phyloP scores from a whole-genome alignment of 2,888 invertebrate genomes.

The Steinernema carpocapsae region DNA sequence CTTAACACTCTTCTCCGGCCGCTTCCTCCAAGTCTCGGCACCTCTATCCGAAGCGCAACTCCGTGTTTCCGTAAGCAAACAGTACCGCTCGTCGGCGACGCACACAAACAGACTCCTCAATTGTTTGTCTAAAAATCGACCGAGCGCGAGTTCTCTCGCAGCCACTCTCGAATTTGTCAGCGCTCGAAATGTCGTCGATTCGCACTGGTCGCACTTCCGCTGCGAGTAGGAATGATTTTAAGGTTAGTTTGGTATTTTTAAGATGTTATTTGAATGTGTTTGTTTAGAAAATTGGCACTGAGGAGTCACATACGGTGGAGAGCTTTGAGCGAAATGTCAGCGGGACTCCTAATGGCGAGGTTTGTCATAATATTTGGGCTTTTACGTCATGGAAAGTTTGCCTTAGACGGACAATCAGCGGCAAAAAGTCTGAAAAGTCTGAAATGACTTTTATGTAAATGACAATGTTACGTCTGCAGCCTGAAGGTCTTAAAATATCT shows the following conservation, averaged over 20 bases:
- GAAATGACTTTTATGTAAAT: no score
- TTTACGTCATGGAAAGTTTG: background rate
- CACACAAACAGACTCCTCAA: constrained; percentile 2
- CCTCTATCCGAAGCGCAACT: background rate
- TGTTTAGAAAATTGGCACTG: constrained; percentile 62
- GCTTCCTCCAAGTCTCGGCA: background rate
- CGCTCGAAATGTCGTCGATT: constrained; percentile 8
- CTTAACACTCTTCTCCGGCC: background rate
- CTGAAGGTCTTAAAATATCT: no score
- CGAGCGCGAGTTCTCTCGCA: background rate
- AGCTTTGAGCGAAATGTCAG: constrained; percentile 60
- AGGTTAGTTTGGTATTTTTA: background rate
- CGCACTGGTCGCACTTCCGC: constrained; percentile 26
- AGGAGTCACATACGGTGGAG: constrained; percentile 64
- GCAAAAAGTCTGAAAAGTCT: no score
- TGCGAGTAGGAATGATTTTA: constrained; percentile 6
- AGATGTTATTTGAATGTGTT: background rate
- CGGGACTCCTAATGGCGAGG: constrained; percentile 60
- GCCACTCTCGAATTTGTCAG: background rate
- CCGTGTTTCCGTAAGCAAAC: constrained; percentile 15
- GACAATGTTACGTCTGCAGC: no score
- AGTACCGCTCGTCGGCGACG: background rate
- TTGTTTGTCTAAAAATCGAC: constrained; percentile 19
- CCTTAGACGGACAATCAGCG: no score
- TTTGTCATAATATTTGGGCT: background rate